Conservation (phyloP, 2,888 invertebrate species). For the Leptothorax acervorum region DNA sequence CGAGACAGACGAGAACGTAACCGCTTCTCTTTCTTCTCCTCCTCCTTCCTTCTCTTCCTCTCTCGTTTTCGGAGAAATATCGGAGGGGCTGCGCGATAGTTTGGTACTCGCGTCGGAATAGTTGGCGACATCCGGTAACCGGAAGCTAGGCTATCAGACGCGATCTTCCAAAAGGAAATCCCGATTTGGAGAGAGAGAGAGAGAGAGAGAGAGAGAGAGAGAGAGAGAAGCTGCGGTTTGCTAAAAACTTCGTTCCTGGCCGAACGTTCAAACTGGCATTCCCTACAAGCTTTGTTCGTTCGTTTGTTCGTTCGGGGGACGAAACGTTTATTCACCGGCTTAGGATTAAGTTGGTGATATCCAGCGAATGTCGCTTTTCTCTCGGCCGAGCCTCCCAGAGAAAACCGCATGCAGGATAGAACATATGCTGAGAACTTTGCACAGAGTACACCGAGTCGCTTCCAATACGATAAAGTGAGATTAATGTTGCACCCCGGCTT, state of each 20-base stretch:
- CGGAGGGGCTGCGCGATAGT: constrained; percentile 36
- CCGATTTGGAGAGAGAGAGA: not conserved
- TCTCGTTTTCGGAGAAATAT: not conserved
- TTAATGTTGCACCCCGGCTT: constrained; percentile 15
- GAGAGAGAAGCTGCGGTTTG: constrained; percentile 1
- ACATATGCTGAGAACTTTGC: constrained; percentile 22
- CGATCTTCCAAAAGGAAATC: constrained; percentile 35
- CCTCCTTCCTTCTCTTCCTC: not conserved
- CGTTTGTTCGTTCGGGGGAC: not conserved
- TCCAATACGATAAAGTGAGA: constrained; percentile 31
- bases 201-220: not conserved
- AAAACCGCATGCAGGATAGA: constrained; percentile 23
- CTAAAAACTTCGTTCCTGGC: constrained; percentile 44
- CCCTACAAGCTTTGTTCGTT: not conserved
- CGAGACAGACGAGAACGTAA: constrained; percentile 19
- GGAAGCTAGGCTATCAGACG: constrained; percentile 30
- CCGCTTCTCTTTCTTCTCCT: not conserved
- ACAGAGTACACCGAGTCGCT: not conserved
- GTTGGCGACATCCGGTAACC: constrained; percentile 61
- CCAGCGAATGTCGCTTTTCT: constrained; percentile 17
- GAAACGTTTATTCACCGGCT: constrained; percentile 35
- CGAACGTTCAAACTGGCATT: not conserved
- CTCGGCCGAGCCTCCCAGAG: not conserved
- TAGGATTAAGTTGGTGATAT: constrained; percentile 41
- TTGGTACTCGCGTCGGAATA: constrained; percentile 36